Conservation (phyloP, 1,140 invertebrate genomes). For the Teleogryllus occipitalis region DNA sequence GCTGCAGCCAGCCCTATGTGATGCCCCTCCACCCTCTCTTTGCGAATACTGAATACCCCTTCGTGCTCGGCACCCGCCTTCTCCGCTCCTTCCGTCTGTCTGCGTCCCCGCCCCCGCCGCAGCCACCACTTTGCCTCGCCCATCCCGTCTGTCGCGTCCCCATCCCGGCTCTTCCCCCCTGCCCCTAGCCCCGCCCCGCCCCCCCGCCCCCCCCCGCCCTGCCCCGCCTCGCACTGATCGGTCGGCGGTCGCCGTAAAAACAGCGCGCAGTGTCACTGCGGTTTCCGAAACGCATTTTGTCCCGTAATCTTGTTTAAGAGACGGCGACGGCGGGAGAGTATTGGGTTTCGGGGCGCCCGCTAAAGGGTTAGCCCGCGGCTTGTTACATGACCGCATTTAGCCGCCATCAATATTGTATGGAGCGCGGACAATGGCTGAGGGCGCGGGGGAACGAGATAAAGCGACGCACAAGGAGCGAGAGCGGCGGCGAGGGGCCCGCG, state of each 20-base stretch:
- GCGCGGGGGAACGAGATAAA: neutral
- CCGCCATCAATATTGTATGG: neutral
- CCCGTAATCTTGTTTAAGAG: neutral
- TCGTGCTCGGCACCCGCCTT: no score
- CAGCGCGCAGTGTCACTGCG: neutral
- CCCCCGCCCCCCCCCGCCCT: no score
- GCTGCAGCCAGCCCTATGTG: no score
- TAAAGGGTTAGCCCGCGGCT: neutral
- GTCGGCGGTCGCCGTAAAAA: neutral
- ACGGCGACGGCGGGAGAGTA: neutral
- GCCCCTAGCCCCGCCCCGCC: no score
- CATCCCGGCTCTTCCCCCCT: neutral
- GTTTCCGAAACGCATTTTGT: neutral
- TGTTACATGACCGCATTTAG: slow-evolving; percentile 1
- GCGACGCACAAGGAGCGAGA: neutral
- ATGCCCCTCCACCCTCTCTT: no score
- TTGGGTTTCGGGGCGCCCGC: neutral
- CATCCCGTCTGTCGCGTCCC: neutral
- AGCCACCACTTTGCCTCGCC: no score
- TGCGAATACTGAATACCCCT: no score
- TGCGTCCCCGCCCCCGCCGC: no score
- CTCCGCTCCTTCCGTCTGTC: no score
- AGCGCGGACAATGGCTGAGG: neutral
- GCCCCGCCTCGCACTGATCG: neutral
- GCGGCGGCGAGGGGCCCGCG: no score